Base-by-base conservation (phyloP, 2,888 invertebrate species). In the Acanthopleura granulata region DNA sequence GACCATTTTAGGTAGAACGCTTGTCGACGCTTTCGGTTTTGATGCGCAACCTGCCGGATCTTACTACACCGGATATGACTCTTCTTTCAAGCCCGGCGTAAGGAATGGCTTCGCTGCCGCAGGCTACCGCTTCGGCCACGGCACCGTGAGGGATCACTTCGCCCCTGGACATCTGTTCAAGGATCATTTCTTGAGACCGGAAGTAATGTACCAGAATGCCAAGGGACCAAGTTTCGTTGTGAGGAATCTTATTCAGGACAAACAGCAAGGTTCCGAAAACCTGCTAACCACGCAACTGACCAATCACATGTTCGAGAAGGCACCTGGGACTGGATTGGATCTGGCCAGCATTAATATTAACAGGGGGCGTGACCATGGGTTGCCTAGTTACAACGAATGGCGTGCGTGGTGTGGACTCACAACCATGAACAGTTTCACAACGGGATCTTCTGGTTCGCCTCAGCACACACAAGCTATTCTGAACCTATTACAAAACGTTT, bases 1-100 rank as follows among this genome's bases (percentile, higher is more conserved):
- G 11, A 76, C 97, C 74, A 92, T 99, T 72, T 93, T 98, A 16
- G 97, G 71, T 1, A 25, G 4, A 3, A 71, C 4, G 1, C 9
- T 71, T n/a, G 30, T 40, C 25, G 9, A 16, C 27, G 30, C 49
- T 18, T 71, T 71, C 40, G 49, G 71, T n/a, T 71, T 71, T 14
- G 4, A 27, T 22, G 30, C 71, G 18, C 30, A 49, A 14, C n/a
- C 71, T 6, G 50, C 40, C 18, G 71, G 71, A 4, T n/a, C 57
- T 6, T 71, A 71, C 71, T 40, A 40, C 49, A 49, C 49, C 22
- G 50, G 49, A 12, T 71, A 71, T 40, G 40, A 49, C 27, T 15
- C 18, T 3, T 40, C 49, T 6, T 22, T 71, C n/a, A 40, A 22
- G 11, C 30, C 71, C 15, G 71, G 30, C 18, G 25, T 71, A 16